A percentile compares a stretch with the other conserved stretches of the same genome.
Evolutionary conservation across 2,888 invertebrate genomes (phyloP).

Genomic region (Lochmaea crataegi): DNA sequence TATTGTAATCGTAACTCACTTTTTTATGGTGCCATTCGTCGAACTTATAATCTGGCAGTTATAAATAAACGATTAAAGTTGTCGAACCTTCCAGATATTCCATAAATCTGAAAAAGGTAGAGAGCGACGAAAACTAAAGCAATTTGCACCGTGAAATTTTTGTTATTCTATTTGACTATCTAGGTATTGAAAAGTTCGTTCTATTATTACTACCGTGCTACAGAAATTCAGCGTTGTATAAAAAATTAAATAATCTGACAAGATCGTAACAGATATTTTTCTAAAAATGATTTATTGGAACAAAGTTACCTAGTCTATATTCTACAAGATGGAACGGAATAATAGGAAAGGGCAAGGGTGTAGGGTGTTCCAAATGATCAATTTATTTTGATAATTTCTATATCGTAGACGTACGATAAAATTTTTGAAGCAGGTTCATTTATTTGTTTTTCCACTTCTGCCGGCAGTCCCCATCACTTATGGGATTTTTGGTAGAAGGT

Average conservation of each 20-base stretch:
- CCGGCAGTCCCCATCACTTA: too few species aligned
- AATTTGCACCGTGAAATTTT: slow-evolving; percentile 42
- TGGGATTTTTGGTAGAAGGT: too few species aligned
- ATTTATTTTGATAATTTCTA: too few species aligned
- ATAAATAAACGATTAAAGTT: slow-evolving; percentile 43
- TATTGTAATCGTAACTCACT: slow-evolving; percentile 38
- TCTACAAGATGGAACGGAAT: too few species aligned
- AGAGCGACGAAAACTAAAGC: slow-evolving; percentile 38
- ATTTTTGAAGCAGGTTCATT: too few species aligned
- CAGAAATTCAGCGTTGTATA: neutral
- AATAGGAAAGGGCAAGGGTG: too few species aligned
- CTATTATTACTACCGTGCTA: neutral
- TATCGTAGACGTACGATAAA: too few species aligned
- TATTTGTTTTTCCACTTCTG: too few species aligned
- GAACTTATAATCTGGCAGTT: slow-evolving; percentile 36
- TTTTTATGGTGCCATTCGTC: slow-evolving; percentile 37
- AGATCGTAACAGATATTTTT: neutral
- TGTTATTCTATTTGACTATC: slow-evolving; percentile 34
- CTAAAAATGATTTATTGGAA: too few species aligned
- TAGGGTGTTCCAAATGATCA: too few species aligned
- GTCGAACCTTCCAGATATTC: slow-evolving; percentile 34
- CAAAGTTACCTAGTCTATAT: too few species aligned
- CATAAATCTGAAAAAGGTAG: slow-evolving; percentile 40
- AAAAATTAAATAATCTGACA: neutral
- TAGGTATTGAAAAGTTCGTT: slow-evolving; percentile 22